phyloP scores from a whole-genome alignment of 2,797 vertebrate species.

The Ctenopoma multispine region DNA sequence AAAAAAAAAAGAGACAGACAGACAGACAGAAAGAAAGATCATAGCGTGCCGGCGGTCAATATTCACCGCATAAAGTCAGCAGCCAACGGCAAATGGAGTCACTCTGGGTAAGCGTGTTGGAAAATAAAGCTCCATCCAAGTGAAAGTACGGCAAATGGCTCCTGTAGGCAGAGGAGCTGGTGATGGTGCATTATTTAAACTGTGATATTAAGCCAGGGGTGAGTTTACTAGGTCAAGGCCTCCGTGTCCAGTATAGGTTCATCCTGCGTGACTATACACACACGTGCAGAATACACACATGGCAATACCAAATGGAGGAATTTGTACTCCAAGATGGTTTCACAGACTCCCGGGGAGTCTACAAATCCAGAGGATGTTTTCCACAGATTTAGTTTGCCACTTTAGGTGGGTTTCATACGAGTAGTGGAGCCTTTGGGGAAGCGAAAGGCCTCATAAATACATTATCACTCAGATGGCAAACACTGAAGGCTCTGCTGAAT shows the following conservation, averaged over 20 bases:
- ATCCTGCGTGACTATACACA: constrained; percentile 15
- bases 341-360: constrained; percentile 20
- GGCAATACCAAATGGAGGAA: not conserved
- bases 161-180: constrained; percentile 33
- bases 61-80: constrained; percentile 45
- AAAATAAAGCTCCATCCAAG: constrained; percentile 43
- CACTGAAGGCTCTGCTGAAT: constrained; percentile 56
- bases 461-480: constrained; percentile 69
- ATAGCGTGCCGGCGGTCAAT: constrained; percentile 30
- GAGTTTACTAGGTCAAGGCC: constrained; percentile 62
- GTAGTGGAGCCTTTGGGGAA: constrained; percentile 55
- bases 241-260: constrained; percentile 25
- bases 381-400: constrained; percentile 51
- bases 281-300: not conserved
- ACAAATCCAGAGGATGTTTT: constrained; percentile 51
- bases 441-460: constrained; percentile 76
- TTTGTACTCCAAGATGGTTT: constrained; percentile 30
- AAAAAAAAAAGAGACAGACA: too few species aligned
- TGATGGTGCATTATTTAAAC: constrained; percentile 63
- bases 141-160: constrained; percentile 31
- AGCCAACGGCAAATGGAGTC: constrained; percentile 39
- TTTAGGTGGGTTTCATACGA: constrained; percentile 63
- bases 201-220: constrained; percentile 52
- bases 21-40: constrained; percentile 34
- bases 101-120: constrained; percentile 25